Percentiles rank a stretch among this genome's conserved stretches.
These are phyloP conservation scores for Champsocephalus esox DNA, from an alignment of 2,797 vertebrate genomes.

Conservation along the genomic window DNA sequence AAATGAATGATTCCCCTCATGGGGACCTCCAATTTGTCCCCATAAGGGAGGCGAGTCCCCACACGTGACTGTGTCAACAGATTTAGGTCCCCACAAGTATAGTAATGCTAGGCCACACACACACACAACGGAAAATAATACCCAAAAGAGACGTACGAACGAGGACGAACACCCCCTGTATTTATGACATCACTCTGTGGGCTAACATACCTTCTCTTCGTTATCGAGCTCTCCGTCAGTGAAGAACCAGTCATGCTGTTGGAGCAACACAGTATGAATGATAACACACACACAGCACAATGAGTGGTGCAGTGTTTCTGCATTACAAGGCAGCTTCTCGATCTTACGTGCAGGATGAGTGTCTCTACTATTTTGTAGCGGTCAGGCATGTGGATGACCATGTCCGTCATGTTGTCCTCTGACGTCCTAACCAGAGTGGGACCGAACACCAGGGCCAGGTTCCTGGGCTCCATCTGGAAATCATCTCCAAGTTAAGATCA, in stretches of 20 bases:
- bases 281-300: background rate
- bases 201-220: conserved; percentile 87
- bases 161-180: background rate
- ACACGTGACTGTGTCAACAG: no score
- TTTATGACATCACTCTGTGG: background rate
- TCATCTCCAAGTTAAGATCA: background rate
- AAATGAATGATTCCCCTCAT: no score
- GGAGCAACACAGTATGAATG: conserved; percentile 25
- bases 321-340: no score
- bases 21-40: no score
- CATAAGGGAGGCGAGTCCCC: no score
- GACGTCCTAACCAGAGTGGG: conserved; percentile 95
- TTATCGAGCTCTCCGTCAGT: conserved; percentile 86
- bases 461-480: conserved; percentile 95
- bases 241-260: conserved; percentile 96
- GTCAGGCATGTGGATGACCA: conserved; percentile 99
- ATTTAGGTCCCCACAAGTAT: no score
- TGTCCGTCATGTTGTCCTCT: conserved; percentile 98
- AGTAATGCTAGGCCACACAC: conserved; percentile 16
- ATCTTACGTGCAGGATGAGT: conserved; percentile 93
- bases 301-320: background rate
- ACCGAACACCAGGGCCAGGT: conserved; percentile 96
- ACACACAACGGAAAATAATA: background rate
- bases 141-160: background rate
- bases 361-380: conserved; percentile 98